Evolutionary conservation across 2,888 invertebrate genomes (phyloP).

Genomic region (Oeneis ivallda): DNA sequence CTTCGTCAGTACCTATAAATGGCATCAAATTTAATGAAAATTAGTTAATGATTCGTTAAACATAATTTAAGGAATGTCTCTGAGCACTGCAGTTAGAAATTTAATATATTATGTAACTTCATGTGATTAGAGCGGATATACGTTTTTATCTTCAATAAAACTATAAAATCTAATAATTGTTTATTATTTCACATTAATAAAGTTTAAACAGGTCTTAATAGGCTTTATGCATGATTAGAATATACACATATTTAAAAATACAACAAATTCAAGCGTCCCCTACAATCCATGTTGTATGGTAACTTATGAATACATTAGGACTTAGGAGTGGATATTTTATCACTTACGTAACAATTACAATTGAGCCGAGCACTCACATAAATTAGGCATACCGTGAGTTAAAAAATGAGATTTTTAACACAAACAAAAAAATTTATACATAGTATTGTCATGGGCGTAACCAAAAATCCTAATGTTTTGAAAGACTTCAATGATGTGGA

Average conservation of each 20-base stretch:
- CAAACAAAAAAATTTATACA: not conserved
- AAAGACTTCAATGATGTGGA: not conserved
- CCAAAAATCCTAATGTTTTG: not conserved
- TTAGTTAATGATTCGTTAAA: no score
- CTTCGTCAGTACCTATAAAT: no score
- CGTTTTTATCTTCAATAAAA: constrained; percentile 32
- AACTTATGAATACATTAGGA: no score
- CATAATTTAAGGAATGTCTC: no score
- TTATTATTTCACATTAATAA: constrained; percentile 38
- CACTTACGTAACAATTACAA: constrained; percentile 43
- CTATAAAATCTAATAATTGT: constrained; percentile 22
- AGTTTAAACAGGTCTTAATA: constrained; percentile 34
- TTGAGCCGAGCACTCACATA: constrained; percentile 53
- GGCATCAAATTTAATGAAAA: no score
- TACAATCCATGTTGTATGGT: constrained; percentile 29
- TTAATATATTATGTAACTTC: constrained; percentile 1
- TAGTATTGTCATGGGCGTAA: constrained; percentile 15
- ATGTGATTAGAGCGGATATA: not conserved
- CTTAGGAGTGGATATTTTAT: constrained; percentile 49
- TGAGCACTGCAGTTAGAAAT: no score
- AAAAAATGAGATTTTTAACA: constrained; percentile 31
- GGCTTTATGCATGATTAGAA: constrained; percentile 30
- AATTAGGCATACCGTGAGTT: constrained; percentile 50
- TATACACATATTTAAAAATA: constrained; percentile 41
- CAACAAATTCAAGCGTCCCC: constrained; percentile 28